These are phyloP conservation scores for Lasioglossum morio DNA, from an alignment of 2,888 invertebrate species.

Conservation along the genomic window DNA sequence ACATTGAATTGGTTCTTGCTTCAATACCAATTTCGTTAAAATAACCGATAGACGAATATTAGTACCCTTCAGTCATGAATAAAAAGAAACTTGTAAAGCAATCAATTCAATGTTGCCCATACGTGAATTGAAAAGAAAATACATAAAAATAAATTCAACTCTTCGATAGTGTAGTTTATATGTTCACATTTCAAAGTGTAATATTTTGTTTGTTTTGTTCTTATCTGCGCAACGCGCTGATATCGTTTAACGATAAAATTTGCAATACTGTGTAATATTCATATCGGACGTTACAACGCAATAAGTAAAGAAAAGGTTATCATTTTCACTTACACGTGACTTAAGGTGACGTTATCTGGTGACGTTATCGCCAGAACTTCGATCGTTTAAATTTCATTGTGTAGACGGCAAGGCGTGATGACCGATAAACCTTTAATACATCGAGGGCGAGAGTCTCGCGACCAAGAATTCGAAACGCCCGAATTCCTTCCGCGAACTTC, in stretches of 20 bases:
- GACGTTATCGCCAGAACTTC: neutral
- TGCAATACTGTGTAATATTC: neutral
- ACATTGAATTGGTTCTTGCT: neutral
- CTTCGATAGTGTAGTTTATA: neutral
- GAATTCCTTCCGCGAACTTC: neutral
- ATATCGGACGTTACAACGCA: neutral
- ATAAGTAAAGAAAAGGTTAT: neutral
- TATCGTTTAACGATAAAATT: neutral
- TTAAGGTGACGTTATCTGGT: neutral
- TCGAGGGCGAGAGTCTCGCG: neutral
- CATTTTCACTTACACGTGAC: neutral
- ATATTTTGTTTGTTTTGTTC: neutral
- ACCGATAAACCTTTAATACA: neutral
- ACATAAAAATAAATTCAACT: neutral
- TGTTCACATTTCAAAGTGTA: neutral
- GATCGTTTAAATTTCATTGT: neutral
- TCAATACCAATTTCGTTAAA: neutral
- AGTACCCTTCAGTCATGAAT: neutral
- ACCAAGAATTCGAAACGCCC: neutral
- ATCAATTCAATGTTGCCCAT: neutral
- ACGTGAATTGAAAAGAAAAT: neutral
- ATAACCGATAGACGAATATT: neutral
- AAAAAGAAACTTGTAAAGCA: neutral
- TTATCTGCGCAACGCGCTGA: neutral
- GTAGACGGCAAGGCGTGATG: neutral